phyloP scores from a whole-genome alignment of 2,113 vertebrate genomes.

The Paraplagusia blochii region DNA sequence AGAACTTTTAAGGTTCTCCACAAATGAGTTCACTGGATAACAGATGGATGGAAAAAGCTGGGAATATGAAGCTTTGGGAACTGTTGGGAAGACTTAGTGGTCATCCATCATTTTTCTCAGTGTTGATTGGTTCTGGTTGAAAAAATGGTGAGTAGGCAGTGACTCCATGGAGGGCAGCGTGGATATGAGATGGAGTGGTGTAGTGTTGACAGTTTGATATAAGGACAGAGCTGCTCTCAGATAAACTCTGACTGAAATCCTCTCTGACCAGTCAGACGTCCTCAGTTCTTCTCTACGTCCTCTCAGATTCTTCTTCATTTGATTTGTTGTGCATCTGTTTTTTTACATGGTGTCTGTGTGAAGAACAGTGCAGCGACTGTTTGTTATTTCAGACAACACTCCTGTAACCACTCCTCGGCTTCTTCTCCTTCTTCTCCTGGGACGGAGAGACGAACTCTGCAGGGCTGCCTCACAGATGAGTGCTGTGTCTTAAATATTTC shows the following conservation, averaged over 20 bases:
- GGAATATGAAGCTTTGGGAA: slow-evolving; percentile 14
- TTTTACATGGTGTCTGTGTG: slow-evolving; percentile 14
- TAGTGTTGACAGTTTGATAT: slow-evolving; percentile 33
- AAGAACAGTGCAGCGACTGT: slow-evolving; percentile 29
- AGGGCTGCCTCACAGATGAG: slow-evolving; percentile 52
- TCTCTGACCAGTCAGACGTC: slow-evolving; percentile 27
- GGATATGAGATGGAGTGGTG: not conserved
- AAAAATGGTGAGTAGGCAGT: slow-evolving; percentile 39
- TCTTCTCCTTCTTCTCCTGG: slow-evolving; percentile 35
- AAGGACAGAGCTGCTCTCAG: slow-evolving; percentile 35
- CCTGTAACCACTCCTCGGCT: slow-evolving; percentile 33
- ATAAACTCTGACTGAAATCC: slow-evolving; percentile 20
- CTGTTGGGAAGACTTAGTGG: slow-evolving; percentile 26
- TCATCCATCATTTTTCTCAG: slow-evolving; percentile 46
- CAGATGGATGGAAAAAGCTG: slow-evolving; percentile 20
- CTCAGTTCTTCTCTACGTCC: slow-evolving; percentile 20
- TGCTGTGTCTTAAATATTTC: slow-evolving; percentile 66
- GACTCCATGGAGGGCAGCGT: slow-evolving; percentile 19
- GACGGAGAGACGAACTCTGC: slow-evolving; percentile 38
- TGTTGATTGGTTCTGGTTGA: slow-evolving; percentile 44
- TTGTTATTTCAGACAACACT: slow-evolving; percentile 49
- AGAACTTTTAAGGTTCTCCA: slow-evolving; percentile 4
- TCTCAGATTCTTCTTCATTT: not conserved
- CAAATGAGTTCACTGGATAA: slow-evolving; percentile 6
- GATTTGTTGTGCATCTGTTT: slow-evolving; percentile 30